Evolutionary conservation across 2,113 vertebrate genomes (phyloP).

Genomic region (Hemiscyllium ocellatum): DNA sequence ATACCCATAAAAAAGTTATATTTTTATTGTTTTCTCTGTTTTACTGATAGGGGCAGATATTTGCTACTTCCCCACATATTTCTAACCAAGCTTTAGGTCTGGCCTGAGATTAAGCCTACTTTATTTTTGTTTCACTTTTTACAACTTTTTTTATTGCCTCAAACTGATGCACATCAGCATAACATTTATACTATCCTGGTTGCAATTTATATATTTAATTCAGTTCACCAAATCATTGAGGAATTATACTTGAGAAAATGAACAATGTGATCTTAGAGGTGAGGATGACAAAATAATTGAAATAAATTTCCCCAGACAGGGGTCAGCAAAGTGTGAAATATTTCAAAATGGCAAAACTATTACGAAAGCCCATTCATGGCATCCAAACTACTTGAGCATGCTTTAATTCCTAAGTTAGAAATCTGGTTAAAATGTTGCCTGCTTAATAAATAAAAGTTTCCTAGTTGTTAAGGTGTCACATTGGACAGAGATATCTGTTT

Average conservation of each 20-base stretch:
- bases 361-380: not conserved
- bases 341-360: not conserved
- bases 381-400: not conserved
- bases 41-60: not conserved
- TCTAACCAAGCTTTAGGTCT: not conserved
- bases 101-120: not conserved
- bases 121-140: not conserved
- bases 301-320: not conserved
- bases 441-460: not conserved
- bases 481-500: not conserved
- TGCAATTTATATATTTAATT: not conserved
- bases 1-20: not conserved
- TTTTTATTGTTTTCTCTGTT: not conserved
- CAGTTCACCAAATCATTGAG: not conserved
- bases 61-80: not conserved
- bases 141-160: not conserved
- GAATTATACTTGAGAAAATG: not conserved
- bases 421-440: not conserved
- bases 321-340: not conserved
- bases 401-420: not conserved
- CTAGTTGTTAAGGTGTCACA: not conserved
- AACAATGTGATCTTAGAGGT: not conserved
- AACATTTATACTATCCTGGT: not conserved
- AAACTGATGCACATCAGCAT: not conserved
- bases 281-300: not conserved